Evolutionary conservation across 2,797 vertebrate genomes (phyloP), one percentile per base, ranked within the genome.

Genomic region (Manis pentadactyla): DNA sequence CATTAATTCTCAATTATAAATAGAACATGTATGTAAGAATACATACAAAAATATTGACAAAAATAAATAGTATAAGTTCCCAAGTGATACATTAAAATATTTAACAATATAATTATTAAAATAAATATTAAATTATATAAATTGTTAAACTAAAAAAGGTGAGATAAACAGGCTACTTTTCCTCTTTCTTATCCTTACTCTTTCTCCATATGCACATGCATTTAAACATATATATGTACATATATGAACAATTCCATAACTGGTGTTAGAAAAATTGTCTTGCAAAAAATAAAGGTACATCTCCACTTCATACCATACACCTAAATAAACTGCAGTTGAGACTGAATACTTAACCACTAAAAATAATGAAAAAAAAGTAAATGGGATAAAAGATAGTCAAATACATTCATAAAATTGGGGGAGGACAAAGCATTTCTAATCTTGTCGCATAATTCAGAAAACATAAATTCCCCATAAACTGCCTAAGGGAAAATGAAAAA

Each of bases 1-100:
- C 12, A 19, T 79, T 89, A 69, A 81, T 94, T 92, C 34, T 66
- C 81, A 92, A 75, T 31, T 86, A 7, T 95, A 89, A 86, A 69
- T 13, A 31, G 15, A 89, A 91, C 3, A 87, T 87, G 87, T 66
- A 18, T 53, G 23, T 71, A 59, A 87, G 69, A 93, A 78, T 57
- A 73, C 8, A 3, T 61, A 53, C 18, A 91, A 63, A 77, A 97
- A 79, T 94, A 61, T 17, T 81, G 57, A 31, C 64, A 51, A 18
- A 73, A 34, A 53, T 42, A 31, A 88, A 86, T 17, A 63, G 9
- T 49, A 42, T 81, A 51, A 78, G 23, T 81, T 88, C 88, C 77
- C 13, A 3, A 51, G 29, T 71, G 12, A 37, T 6, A 31, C 55
- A 37, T 74, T 57, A 77, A 90, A 95, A 82, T 5, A 77, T 21